These are phyloP conservation scores for Andrena marginata DNA, from an alignment of 2,888 invertebrate genomes.

Conservation along the genomic window DNA sequence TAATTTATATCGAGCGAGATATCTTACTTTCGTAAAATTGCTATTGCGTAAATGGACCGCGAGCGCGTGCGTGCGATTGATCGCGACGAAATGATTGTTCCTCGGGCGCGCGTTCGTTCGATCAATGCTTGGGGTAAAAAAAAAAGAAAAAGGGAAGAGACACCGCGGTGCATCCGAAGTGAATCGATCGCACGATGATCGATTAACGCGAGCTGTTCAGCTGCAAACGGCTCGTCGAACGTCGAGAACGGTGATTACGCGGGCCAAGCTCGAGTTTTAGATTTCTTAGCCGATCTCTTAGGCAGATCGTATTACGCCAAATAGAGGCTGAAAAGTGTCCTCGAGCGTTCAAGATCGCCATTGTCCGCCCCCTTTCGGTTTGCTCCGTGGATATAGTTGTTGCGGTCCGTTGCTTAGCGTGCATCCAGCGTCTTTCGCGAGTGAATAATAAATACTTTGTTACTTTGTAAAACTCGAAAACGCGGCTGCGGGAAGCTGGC, in stretches of 20 bases:
- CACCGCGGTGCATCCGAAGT: slow-evolving; percentile 25
- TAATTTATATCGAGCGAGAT: slow-evolving; percentile 79
- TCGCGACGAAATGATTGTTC: slow-evolving; percentile 22
- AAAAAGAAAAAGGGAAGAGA: slow-evolving; percentile 1
- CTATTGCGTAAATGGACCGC: slow-evolving; percentile 17
- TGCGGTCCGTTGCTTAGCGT: slow-evolving; percentile 63
- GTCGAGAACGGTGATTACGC: neutral
- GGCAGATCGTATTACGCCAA: neutral
- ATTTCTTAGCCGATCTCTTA: no score
- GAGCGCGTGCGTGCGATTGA: slow-evolving; percentile 18
- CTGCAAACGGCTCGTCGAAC: slow-evolving; percentile 10
- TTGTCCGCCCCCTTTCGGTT: neutral
- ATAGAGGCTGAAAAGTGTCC: slow-evolving; percentile 15
- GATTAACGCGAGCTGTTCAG: slow-evolving; percentile 2
- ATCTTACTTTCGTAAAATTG: slow-evolving; percentile 74
- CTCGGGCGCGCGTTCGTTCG: slow-evolving; percentile 8
- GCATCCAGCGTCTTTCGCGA: slow-evolving; percentile 78
- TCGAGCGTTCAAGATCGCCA: slow-evolving; percentile 17
- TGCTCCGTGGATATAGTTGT: slow-evolving; percentile 36
- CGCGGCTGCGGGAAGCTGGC: slow-evolving; percentile 17
- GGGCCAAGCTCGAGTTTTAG: neutral
- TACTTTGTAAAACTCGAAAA: slow-evolving; percentile 81
- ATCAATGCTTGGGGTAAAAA: neutral
- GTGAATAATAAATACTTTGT: slow-evolving; percentile 81
- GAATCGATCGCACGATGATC: slow-evolving; percentile 22